phyloP scores from a whole-genome alignment of 1,140 invertebrate species.

The Antheraea pernyi region DNA sequence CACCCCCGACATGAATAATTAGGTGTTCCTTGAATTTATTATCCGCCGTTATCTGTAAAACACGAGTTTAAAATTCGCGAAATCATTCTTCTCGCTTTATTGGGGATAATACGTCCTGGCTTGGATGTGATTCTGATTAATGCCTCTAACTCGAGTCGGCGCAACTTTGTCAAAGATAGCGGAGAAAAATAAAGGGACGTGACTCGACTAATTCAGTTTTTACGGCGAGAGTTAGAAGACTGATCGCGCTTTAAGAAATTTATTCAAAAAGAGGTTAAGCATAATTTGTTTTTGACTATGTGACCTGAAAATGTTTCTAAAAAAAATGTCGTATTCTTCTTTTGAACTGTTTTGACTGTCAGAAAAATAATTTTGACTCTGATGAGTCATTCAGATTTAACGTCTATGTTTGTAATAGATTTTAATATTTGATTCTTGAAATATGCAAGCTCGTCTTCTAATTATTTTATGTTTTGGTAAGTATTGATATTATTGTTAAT shows the following conservation, averaged over 20 bases:
- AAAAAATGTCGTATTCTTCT: constrained; percentile 53
- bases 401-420: constrained; percentile 2
- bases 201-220: constrained; percentile 70
- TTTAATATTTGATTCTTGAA: constrained; percentile 31
- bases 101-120: constrained; percentile 74
- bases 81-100: constrained; percentile 76
- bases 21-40: constrained; percentile 71
- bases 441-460: constrained; percentile 46
- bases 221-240: constrained; percentile 48
- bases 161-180: constrained; percentile 73
- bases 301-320: constrained; percentile 26
- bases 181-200: constrained; percentile 71
- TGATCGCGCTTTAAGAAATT: constrained; percentile 39
- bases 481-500: constrained; percentile 13
- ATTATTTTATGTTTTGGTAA: constrained; percentile 42
- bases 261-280: constrained; percentile 29
- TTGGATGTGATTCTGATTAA: constrained; percentile 74
- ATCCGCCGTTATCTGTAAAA: constrained; percentile 64
- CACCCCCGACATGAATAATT: constrained; percentile 77
- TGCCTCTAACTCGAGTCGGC: constrained; percentile 62
- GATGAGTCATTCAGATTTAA: constrained; percentile 39
- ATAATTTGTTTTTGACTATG: constrained; percentile 25
- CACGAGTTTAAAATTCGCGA: constrained; percentile 75
- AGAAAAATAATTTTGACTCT: constrained; percentile 34
- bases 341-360: constrained; percentile 55